Percentiles rank a stretch among this genome's conserved stretches.
These are phyloP conservation scores for Felis chaus DNA, from an alignment of 2,113 vertebrate genomes.

Conservation along the genomic window DNA sequence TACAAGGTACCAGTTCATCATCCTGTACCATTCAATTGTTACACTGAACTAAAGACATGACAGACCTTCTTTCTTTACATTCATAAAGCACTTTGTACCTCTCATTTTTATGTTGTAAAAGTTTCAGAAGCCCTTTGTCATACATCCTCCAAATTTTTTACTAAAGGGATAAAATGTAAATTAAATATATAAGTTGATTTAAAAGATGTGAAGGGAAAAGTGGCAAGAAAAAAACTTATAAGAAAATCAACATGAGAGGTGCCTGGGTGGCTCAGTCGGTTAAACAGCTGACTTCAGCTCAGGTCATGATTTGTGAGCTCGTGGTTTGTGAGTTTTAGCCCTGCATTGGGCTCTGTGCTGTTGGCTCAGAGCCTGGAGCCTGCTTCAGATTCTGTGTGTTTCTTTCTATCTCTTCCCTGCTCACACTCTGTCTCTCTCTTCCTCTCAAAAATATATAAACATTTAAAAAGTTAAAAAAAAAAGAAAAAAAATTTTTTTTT, in stretches of 20 bases:
- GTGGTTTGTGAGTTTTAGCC: too few species aligned
- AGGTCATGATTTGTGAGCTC: too few species aligned
- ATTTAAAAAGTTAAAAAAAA: too few species aligned
- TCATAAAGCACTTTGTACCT: neutral
- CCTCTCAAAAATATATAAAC: too few species aligned
- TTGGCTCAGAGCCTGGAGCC: too few species aligned
- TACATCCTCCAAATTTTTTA: neutral
- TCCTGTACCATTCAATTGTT: neutral
- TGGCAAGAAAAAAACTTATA: neutral
- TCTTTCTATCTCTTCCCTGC: too few species aligned
- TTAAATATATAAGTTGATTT: neutral
- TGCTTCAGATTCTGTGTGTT: too few species aligned
- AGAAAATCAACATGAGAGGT: neutral
- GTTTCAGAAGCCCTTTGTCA: neutral
- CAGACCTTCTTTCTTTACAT: neutral
- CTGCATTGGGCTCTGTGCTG: too few species aligned
- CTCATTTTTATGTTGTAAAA: neutral
- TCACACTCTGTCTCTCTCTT: too few species aligned
- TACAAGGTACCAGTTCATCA: neutral
- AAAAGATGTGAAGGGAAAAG: neutral
- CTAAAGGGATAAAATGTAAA: neutral
- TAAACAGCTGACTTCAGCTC: too few species aligned
- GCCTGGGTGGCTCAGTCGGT: too few species aligned
- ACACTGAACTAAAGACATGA: neutral
- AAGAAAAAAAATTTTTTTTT: too few species aligned